These are phyloP conservation scores for Aspiorhynchus laticeps DNA, from an alignment of 2,113 vertebrate species.

Conservation along the genomic window DNA sequence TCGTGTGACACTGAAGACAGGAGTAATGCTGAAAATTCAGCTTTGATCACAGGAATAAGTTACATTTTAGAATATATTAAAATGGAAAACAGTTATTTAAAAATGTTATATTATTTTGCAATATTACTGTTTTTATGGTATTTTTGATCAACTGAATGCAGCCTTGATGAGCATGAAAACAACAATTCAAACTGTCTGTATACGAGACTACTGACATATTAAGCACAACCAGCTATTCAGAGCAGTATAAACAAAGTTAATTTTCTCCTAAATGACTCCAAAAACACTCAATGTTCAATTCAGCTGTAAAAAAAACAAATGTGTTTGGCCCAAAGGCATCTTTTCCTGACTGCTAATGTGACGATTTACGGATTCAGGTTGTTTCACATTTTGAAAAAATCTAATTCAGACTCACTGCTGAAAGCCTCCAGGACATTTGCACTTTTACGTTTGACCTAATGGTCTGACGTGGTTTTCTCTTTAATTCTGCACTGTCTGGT, in stretches of 20 bases:
- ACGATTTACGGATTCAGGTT: neutral
- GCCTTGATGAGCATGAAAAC: neutral
- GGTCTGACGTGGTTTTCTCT: neutral
- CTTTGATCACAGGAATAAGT: neutral
- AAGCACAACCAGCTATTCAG: neutral
- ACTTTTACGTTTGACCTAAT: neutral
- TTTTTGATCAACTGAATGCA: neutral
- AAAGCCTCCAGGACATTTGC: slow-evolving; percentile 7
- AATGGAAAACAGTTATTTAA: neutral
- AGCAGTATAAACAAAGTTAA: neutral
- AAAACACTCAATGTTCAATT: neutral
- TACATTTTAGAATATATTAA: neutral
- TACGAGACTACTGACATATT: neutral
- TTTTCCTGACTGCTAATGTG: neutral
- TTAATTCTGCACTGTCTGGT: neutral
- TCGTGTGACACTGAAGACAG: neutral
- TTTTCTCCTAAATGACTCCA: neutral
- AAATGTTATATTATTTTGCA: neutral
- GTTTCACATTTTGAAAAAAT: neutral
- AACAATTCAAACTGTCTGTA: neutral
- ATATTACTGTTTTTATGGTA: neutral
- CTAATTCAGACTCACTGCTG: neutral
- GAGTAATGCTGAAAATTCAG: neutral
- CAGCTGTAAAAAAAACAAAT: neutral
- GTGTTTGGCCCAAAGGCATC: neutral